A percentile compares a stretch with the other conserved stretches of the same genome.
Conservation (phyloP, 1,140 invertebrate genomes). For the Drosophila kanapiae region DNA sequence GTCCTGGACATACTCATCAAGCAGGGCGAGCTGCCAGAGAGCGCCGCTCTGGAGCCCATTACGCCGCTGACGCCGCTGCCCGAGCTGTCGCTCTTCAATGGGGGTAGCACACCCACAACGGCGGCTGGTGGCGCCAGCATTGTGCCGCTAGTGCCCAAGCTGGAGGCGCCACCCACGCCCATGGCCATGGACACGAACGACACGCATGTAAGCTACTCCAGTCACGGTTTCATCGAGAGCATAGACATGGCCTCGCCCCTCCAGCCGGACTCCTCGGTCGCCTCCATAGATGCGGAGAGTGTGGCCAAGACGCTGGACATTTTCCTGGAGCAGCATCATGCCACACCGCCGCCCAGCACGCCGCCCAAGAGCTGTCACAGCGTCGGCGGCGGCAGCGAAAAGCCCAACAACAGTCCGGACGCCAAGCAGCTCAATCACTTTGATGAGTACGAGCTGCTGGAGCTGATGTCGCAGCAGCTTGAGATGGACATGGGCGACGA, state of each 20-base stretch:
- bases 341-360: constrained; percentile 64
- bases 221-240: constrained; percentile 67
- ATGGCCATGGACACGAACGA: constrained; percentile 70
- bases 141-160: constrained; percentile 64
- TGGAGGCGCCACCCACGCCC: constrained; percentile 63
- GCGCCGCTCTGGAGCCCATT: constrained; percentile 92
- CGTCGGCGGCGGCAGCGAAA: constrained; percentile 36
- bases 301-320: constrained; percentile 81
- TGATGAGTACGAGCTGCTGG: constrained; percentile 81
- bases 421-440: constrained; percentile 81
- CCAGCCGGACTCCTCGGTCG: constrained; percentile 44
- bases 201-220: constrained; percentile 31
- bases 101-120: constrained; percentile 32
- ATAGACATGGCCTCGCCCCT: constrained; percentile 81
- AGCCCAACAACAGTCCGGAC: constrained; percentile 53
- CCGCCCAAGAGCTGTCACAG: constrained; percentile 59
- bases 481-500: constrained; percentile 85
- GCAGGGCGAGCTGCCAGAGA: constrained; percentile 95
- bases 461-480: constrained; percentile 83
- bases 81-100: constrained; percentile 55
- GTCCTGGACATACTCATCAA: constrained; percentile 98
- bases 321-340: constrained; percentile 81
- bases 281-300: constrained; percentile 67
- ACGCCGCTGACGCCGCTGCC: constrained; percentile 86
- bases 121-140: constrained; percentile 68